Evolutionary conservation across 2,888 invertebrate species (phyloP).

Genomic region (Lamproptera curius): DNA sequence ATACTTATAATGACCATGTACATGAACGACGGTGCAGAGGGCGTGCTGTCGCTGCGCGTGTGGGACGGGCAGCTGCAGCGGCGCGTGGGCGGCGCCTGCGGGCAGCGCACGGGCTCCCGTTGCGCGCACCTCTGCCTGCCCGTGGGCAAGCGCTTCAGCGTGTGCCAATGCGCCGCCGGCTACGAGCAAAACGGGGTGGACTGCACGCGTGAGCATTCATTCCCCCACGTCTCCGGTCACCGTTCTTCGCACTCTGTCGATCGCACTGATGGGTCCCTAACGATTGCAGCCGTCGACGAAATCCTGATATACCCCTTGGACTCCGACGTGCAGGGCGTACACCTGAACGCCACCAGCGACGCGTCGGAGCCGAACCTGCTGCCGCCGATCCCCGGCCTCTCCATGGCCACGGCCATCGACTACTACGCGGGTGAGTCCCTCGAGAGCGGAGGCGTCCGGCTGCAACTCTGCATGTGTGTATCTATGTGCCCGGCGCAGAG

Average conservation of each 20-base stretch:
- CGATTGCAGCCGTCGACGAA: conserved; percentile 76
- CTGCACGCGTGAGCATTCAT: conserved; percentile 37
- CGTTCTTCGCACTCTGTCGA: not conserved
- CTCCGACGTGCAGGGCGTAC: conserved; percentile 86
- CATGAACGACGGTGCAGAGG: conserved; percentile 51
- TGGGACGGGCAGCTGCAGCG: conserved; percentile 83
- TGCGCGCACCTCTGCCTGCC: conserved; percentile 77
- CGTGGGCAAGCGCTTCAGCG: conserved; percentile 74
- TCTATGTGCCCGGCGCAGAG: conserved; percentile 42
- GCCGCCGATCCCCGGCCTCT: conserved; percentile 76
- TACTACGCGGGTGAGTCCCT: conserved; percentile 45
- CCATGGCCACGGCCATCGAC: conserved; percentile 85
- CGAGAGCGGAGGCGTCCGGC: too few species aligned
- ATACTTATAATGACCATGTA: too few species aligned
- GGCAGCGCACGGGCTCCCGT: conserved; percentile 48
- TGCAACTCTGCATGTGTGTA: too few species aligned
- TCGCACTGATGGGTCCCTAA: not conserved
- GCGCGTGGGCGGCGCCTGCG: conserved; percentile 42
- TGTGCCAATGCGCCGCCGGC: conserved; percentile 89
- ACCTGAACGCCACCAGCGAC: conserved; percentile 52
- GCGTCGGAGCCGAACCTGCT: conserved; percentile 30
- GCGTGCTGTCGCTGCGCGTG: conserved; percentile 82
- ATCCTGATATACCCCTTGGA: conserved; percentile 87
- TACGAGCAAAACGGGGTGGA: conserved; percentile 35
- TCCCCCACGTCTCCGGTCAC: too few species aligned